phyloP scores from a whole-genome alignment of 2,888 invertebrate genomes.

The Harpalus rubripes region DNA sequence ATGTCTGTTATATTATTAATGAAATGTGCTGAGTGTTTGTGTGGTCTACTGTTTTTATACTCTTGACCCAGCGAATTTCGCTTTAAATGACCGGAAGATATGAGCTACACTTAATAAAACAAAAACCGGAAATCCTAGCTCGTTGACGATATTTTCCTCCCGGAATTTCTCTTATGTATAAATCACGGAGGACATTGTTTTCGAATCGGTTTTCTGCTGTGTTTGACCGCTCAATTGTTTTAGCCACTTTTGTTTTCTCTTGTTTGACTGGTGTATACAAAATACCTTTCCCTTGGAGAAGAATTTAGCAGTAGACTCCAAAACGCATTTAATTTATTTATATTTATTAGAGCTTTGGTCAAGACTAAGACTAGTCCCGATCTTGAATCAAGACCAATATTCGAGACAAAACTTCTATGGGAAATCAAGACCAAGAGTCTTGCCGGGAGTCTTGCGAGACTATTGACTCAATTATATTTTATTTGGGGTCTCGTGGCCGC shows the following conservation, averaged over 20 bases:
- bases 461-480: too few relatives aligned
- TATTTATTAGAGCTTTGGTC: too few relatives aligned
- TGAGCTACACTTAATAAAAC: constrained; percentile 59
- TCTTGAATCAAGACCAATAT: too few relatives aligned
- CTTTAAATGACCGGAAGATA: constrained; percentile 63
- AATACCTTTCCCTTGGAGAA: too few relatives aligned
- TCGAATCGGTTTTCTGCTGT: constrained; percentile 35
- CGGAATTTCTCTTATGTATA: constrained; percentile 27
- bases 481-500: too few relatives aligned
- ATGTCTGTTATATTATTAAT: constrained; percentile 20
- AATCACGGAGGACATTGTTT: constrained; percentile 43
- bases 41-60: constrained; percentile 55
- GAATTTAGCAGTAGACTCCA: too few relatives aligned
- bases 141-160: constrained; percentile 29
- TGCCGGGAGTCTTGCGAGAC: too few relatives aligned
- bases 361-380: too few relatives aligned
- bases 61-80: constrained; percentile 55
- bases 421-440: too few relatives aligned
- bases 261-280: not conserved
- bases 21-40: not conserved
- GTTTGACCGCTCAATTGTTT: constrained; percentile 24
- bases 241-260: constrained; percentile 13
- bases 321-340: too few relatives aligned
- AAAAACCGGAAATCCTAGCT: constrained; percentile 38
- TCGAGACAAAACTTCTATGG: too few relatives aligned